These are phyloP conservation scores for Neofelis nebulosa DNA, from an alignment of 2,113 vertebrate species.

Conservation along the genomic window DNA sequence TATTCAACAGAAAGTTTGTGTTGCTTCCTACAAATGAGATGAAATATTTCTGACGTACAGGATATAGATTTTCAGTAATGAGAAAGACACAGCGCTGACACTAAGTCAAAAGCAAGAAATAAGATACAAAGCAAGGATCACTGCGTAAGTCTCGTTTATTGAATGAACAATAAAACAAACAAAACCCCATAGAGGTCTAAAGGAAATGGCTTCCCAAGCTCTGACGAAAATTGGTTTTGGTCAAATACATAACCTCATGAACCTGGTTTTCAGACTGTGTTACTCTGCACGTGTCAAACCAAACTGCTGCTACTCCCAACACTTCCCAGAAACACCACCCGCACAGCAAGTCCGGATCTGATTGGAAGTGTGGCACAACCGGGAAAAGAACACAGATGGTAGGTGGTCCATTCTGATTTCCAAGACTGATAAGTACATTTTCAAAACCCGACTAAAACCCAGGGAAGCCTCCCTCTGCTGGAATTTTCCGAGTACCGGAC, in stretches of 20 bases:
- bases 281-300: accelerated
- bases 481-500: neutral
- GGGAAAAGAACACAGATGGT: neutral
- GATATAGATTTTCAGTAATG: constrained; percentile 35
- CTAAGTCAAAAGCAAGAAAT: neutral
- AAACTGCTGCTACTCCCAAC: neutral
- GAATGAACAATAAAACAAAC: constrained; percentile 67
- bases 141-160: constrained; percentile 53
- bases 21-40: neutral
- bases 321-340: neutral
- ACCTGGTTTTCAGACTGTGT: neutral
- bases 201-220: constrained; percentile 59
- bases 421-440: neutral
- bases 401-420: neutral
- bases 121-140: neutral
- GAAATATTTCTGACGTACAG: constrained; percentile 3
- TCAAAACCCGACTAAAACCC: neutral
- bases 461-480: neutral
- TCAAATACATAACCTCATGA: neutral
- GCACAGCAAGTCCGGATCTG: neutral
- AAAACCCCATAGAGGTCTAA: constrained; percentile 63
- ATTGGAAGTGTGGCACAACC: accelerated
- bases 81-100: neutral
- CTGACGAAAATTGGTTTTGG: constrained; percentile 61
- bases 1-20: constrained; percentile 40